Evolutionary conservation across 2,797 vertebrate species (phyloP), one percentile per base, ranked within the genome.

Genomic region (Pipistrellus pygmaeus): DNA sequence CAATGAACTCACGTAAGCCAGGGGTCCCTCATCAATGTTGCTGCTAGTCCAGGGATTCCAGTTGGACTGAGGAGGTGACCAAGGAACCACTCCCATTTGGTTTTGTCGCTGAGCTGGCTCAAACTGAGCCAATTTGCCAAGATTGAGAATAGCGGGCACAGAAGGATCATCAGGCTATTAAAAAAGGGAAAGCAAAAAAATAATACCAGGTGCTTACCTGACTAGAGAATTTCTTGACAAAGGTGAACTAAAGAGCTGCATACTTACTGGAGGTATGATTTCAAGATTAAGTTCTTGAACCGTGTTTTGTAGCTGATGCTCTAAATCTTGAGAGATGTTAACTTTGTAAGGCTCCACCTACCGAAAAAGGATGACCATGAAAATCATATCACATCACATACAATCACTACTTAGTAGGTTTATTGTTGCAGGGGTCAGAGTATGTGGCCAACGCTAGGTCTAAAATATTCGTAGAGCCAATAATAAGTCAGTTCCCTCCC

Each of bases 31-130:
- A 68, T 99, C 99, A 21, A 99, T 99, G 98, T 99, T 99, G 98
- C 99, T 99, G 98, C 99, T 99, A 55, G 99, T 99, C 99, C 99
- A 99, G 35, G 99, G 99, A 98, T 99, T 99, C 99, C 99, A 99
- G 98, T 99, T 99, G 97, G 99, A 98, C 87, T 99, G 99, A 2
- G 99, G 99, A 0, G 99, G 99, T 5, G 99, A 99, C 99, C 99
- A 99, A 0, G 99, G 99, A 71, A 99, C 99, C 62, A 99, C 99
- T 0, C 99, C 99, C 0, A 96, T 97, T 1, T 96, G 97, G 53
- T 89, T 99, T 93, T 99, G 99, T n/a, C 97, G 98, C 97, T 99
- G 99, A 0, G 99, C 99, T 0, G 99, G 99, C 96, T 99, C 99
- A 27, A 99, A 99, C 4, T 98, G 97, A 11, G 99, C 99, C 97